Percentiles rank a stretch among this genome's conserved stretches.
Conservation (phyloP, 2,888 invertebrate species). For the Apantesis nais region DNA sequence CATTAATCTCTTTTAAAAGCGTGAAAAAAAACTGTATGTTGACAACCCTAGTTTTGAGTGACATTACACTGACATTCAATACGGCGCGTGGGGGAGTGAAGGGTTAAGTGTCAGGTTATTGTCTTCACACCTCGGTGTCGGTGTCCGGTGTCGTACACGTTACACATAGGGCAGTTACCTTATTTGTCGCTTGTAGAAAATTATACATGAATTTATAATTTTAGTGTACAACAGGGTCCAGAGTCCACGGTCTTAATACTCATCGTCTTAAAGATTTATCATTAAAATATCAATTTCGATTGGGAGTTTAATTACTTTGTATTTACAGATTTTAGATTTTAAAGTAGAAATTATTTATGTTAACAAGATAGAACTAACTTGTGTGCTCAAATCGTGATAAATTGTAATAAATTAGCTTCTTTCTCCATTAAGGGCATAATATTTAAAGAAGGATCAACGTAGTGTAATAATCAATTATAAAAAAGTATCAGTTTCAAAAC, state of each 20-base stretch:
- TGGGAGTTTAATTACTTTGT: neutral
- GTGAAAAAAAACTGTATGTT: neutral
- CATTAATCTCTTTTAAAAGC: neutral
- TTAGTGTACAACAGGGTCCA: neutral
- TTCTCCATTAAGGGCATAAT: no score
- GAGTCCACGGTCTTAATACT: neutral
- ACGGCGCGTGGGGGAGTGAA: constrained; percentile 14
- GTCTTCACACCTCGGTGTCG: constrained; percentile 44
- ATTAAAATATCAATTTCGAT: neutral
- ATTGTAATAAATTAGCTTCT: no score
- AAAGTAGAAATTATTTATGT: neutral
- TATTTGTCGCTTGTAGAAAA: neutral
- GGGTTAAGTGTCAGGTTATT: constrained; percentile 38
- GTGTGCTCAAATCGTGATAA: no score
- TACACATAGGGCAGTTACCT: constrained; percentile 29
- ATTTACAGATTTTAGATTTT: no score
- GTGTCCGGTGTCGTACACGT: constrained; percentile 34
- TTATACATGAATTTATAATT: neutral
- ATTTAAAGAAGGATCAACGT: no score
- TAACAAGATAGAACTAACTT: neutral
- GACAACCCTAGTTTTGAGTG: constrained; percentile 14
- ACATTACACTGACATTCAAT: constrained; percentile 22
- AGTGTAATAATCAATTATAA: no score
- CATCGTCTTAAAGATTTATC: neutral
- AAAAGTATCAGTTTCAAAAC: no score